Evolutionary conservation across 1,140 invertebrate species (phyloP).

Genomic region (Eumaeus atala): DNA sequence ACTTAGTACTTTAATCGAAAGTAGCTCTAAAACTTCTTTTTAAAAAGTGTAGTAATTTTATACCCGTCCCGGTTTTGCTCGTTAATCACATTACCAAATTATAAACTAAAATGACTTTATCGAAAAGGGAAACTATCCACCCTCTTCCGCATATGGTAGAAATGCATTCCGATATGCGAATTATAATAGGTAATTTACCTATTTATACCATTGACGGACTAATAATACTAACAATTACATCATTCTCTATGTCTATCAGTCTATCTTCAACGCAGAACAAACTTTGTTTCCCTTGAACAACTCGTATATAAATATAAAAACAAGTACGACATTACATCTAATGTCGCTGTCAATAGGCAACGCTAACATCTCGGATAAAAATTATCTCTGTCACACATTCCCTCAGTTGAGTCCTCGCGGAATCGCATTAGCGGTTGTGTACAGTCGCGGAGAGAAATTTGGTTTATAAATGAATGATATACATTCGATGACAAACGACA

Average conservation of each 20-base stretch:
- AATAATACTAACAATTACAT: too few relatives aligned
- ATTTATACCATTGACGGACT: too few relatives aligned
- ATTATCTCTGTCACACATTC: conserved; percentile 6
- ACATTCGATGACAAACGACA: conserved; percentile 1
- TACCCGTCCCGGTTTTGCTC: too few relatives aligned
- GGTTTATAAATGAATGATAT: neutral
- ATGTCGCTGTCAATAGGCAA: neutral
- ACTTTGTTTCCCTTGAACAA: neutral
- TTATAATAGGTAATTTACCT: too few relatives aligned
- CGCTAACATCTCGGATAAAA: conserved; percentile 6
- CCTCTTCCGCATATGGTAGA: too few relatives aligned
- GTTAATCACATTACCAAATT: too few relatives aligned
- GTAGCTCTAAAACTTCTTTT: neutral
- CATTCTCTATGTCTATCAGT: too few relatives aligned
- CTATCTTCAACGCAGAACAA: too few relatives aligned
- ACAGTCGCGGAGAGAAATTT: neutral
- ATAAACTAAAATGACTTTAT: too few relatives aligned
- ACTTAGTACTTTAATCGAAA: conserved; percentile 15
- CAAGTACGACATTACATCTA: neutral
- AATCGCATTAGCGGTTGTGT: conserved; percentile 12
- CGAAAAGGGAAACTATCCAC: too few relatives aligned
- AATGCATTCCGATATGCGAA: too few relatives aligned
- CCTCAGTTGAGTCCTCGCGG: neutral
- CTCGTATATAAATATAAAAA: neutral
- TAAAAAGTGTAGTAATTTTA: too few relatives aligned